These are phyloP conservation scores for Acleris cristana DNA, from an alignment of 2,888 invertebrate genomes.

Conservation along the genomic window DNA sequence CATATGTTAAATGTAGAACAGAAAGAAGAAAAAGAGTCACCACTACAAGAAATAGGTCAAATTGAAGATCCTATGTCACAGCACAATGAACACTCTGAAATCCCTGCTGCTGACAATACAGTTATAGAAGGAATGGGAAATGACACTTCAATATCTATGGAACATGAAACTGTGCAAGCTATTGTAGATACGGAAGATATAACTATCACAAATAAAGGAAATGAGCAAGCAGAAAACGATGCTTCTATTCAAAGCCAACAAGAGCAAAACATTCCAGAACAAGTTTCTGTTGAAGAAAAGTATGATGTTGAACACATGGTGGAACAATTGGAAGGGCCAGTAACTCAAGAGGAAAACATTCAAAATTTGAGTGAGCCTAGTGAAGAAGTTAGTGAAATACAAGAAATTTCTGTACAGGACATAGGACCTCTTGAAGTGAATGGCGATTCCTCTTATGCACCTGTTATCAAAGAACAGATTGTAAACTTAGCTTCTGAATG, in stretches of 20 bases:
- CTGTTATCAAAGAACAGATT: conserved; percentile 28
- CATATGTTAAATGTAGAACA: conserved; percentile 44
- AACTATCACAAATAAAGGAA: conserved; percentile 34
- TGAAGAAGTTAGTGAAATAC: conserved; percentile 40
- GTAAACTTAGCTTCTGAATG: conserved; percentile 33
- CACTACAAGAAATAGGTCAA: conserved; percentile 17
- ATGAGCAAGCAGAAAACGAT: conserved; percentile 27
- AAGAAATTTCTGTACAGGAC: conserved; percentile 43
- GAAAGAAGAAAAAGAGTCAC: conserved; percentile 40
- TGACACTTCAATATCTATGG: conserved; percentile 20
- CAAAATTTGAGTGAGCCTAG: conserved; percentile 5
- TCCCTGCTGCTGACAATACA: conserved; percentile 35
- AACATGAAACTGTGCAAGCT: conserved; percentile 31
- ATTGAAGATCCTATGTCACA: conserved; percentile 20
- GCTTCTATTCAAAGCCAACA: neutral
- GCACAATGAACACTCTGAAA: conserved; percentile 36
- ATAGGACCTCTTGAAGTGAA: conserved; percentile 11
- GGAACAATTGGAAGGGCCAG: conserved; percentile 23
- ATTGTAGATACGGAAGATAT: conserved; percentile 29
- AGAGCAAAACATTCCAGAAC: conserved; percentile 15
- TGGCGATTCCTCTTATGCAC: conserved; percentile 7
- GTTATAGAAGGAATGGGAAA: conserved; percentile 41
- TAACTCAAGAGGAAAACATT: conserved; percentile 20
- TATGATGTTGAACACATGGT: conserved; percentile 4
- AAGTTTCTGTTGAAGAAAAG: conserved; percentile 15